Evolutionary conservation across 1,140 invertebrate species (phyloP).

Genomic region (Alviniconcha marisindica): DNA sequence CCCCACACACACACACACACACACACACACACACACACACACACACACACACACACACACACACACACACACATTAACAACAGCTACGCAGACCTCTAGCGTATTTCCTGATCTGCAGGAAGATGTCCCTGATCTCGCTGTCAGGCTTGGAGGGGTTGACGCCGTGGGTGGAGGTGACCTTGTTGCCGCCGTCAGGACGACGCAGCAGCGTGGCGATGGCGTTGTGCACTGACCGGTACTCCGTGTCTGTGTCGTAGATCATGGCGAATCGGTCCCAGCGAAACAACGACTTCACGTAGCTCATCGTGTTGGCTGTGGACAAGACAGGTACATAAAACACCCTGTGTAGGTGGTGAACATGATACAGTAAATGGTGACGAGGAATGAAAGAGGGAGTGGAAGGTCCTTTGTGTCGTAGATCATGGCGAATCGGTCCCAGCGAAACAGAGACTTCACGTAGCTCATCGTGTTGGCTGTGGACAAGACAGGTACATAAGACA

Average conservation of each 20-base stretch:
- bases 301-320: slow-evolving; percentile 55
- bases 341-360: too few relatives aligned
- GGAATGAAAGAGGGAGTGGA: too few relatives aligned
- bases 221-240: slow-evolving; percentile 45
- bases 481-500: too few relatives aligned
- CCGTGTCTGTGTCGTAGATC: slow-evolving; percentile 56
- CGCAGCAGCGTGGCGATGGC: slow-evolving; percentile 24
- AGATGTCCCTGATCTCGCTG: slow-evolving; percentile 51
- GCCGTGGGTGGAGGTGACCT: slow-evolving; percentile 48
- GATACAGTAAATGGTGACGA: too few relatives aligned
- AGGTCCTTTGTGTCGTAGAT: slow-evolving; percentile 60
- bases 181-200: slow-evolving; percentile 48
- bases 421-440: slow-evolving; percentile 60
- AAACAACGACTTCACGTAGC: slow-evolving; percentile 54
- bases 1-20: too few relatives aligned
- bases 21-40: too few relatives aligned
- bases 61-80: too few relatives aligned
- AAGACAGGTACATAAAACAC: too few relatives aligned
- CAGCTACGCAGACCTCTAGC: slow-evolving; percentile 55
- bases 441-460: slow-evolving; percentile 54
- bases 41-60: too few relatives aligned
- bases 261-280: slow-evolving; percentile 60
- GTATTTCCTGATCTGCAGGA: slow-evolving; percentile 60
- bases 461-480: slow-evolving; percentile 55
- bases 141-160: slow-evolving; percentile 50